A percentile compares a stretch with the other conserved stretches of the same genome.
These are phyloP conservation scores for Oeneis ivallda DNA, from an alignment of 2,888 invertebrate genomes.

Conservation along the genomic window DNA sequence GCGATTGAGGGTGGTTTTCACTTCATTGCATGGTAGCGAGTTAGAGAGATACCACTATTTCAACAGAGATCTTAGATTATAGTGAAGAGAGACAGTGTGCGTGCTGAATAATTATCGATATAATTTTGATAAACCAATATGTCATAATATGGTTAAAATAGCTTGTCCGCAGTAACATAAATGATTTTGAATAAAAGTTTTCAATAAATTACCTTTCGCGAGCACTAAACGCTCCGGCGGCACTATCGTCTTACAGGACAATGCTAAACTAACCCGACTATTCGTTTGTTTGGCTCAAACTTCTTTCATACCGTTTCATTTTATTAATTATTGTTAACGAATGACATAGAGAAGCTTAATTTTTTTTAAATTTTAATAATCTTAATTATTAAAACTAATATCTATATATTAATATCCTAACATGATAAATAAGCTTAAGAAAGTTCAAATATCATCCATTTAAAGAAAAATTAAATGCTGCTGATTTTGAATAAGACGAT, in stretches of 20 bases:
- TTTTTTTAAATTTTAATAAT: not conserved
- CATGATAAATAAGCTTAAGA: no score
- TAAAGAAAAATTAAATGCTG: no score
- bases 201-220: not conserved
- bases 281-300: constrained; percentile 42
- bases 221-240: constrained; percentile 18
- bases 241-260: constrained; percentile 38
- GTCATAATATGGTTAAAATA: no score
- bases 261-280: constrained; percentile 40
- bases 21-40: not conserved
- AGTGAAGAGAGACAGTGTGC: no score
- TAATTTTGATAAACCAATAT: no score
- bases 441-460: no score
- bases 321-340: constrained; percentile 43
- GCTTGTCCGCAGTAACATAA: no score
- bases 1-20: no score
- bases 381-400: not conserved
- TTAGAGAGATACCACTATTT: not conserved
- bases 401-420: no score
- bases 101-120: no score
- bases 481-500: no score
- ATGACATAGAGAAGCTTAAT: constrained; percentile 35
- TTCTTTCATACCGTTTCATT: constrained; percentile 40
- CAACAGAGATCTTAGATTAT: not conserved
- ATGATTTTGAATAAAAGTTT: not conserved